Evolutionary conservation across 2,888 invertebrate genomes (phyloP).

Genomic region (Nyleta sp.): DNA sequence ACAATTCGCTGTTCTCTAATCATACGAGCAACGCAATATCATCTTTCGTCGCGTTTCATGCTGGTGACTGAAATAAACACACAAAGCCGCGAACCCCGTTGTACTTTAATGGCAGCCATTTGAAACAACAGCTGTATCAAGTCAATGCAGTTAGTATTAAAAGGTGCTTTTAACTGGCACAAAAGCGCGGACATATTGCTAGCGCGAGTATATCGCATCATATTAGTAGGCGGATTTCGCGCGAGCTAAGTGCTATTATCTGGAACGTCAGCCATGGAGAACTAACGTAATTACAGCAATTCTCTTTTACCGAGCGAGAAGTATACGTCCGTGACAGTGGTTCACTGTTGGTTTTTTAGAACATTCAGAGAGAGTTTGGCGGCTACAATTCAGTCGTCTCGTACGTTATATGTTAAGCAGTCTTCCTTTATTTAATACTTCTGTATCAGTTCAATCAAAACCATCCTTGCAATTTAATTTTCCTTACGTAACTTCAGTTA

Average conservation of each 20-base stretch:
- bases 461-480: not conserved
- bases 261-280: constrained; percentile 65
- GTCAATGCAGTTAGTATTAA: constrained; percentile 53
- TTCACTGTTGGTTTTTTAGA: constrained; percentile 65
- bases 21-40: constrained; percentile 48
- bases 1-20: constrained; percentile 46
- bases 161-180: constrained; percentile 59
- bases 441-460: not conserved
- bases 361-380: constrained; percentile 65
- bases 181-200: constrained; percentile 61
- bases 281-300: constrained; percentile 66
- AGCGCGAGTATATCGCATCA: constrained; percentile 57
- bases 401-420: constrained; percentile 20
- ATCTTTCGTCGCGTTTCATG: constrained; percentile 57
- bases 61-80: constrained; percentile 43
- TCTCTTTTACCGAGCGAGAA: constrained; percentile 57
- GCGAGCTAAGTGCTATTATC: constrained; percentile 64
- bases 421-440: not conserved
- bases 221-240: constrained; percentile 65
- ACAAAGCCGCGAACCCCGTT: constrained; percentile 46
- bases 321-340: constrained; percentile 61
- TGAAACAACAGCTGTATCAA: constrained; percentile 62
- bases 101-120: constrained; percentile 55
- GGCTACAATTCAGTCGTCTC: constrained; percentile 37
- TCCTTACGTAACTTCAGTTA: no score